phyloP scores from a whole-genome alignment of 92 coral and sea anemone genomes.

The Pocillopora meandrina region DNA sequence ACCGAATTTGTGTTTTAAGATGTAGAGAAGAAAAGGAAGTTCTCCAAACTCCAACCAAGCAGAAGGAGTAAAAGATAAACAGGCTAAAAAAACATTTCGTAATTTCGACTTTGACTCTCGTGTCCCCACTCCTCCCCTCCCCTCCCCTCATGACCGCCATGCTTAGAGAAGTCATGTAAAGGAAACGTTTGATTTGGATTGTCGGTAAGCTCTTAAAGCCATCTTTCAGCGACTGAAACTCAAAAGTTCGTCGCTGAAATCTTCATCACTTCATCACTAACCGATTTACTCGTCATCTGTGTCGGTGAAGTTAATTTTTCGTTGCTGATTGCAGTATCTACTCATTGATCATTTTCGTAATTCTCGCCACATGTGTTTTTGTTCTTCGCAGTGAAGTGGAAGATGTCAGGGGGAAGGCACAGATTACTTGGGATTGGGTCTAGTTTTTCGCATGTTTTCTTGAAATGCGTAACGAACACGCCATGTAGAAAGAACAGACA shows the following conservation, averaged over 20 bases:
- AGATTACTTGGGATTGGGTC: no score
- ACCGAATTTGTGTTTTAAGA: no score
- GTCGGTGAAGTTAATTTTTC: background rate
- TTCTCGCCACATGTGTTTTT: background rate
- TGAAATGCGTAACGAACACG: no score
- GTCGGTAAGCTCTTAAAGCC: background rate
- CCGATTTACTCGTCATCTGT: background rate
- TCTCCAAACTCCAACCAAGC: background rate
- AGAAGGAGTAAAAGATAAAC: background rate
- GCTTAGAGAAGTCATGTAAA: background rate
- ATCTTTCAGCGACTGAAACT: background rate
- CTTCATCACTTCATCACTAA: no score
- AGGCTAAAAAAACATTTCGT: background rate
- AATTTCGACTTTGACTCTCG: background rate
- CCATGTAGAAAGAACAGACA: no score
- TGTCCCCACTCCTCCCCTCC: background rate
- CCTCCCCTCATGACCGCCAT: background rate
- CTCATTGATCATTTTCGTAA: background rate
- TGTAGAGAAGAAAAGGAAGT: background rate
- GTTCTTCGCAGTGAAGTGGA: no score
- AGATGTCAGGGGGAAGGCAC: no score
- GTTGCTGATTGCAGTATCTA: background rate
- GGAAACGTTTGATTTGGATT: background rate
- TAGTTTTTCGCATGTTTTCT: no score
- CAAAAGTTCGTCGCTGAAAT: background rate